Base-by-base conservation (phyloP, 2,113 vertebrate species). In the Rissa tridactyla region DNA sequence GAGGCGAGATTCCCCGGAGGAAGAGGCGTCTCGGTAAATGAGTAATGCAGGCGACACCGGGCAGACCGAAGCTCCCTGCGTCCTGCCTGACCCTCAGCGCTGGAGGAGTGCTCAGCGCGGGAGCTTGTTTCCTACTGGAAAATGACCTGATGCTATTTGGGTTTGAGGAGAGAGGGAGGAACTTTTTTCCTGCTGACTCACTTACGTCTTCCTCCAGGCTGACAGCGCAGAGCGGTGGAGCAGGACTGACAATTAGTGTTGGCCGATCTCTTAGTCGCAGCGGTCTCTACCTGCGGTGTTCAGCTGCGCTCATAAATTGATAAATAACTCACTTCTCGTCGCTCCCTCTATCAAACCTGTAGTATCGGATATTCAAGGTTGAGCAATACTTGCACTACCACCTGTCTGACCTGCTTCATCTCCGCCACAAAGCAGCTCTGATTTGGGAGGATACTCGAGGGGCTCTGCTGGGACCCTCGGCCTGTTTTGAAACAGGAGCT, bases 381-480 rank as follows among this genome's bases (percentile, higher is more conserved):
- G 89, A 92, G 95, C 95, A 85, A 89, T 92, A 85, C 49, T 79
- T 86, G 76, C 64, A 65, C 76, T 86, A 64, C 27, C 69, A 16
- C 61, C 80, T n/a, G 5, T 44, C 65, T 66, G 57, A 92, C 52
- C 82, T 44, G 79, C 82, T 80, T 69, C 49, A 40, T 55, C 83
- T 21, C 42, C 0, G 1, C 77, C 55, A 27, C 44, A 15, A 9
- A 57, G 60, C 87, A 52, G 65, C 42, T 64, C 78, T 38, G 66
- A 34, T 12, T 21, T 25, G 36, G 49, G 79, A 89, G 68, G 34
- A 10, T 40, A 58, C 60, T 70, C 58, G 0, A 1, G 16, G 49
- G 61, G 42, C 68, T 91, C 77, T 25, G 36, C 49, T 54, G 72
- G 72, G 68, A 34, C 61, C 9, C 3, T 75, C 11, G 14, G 14